Conservation (phyloP, 2,797 vertebrate genomes). For the Neoniphon sammara region DNA sequence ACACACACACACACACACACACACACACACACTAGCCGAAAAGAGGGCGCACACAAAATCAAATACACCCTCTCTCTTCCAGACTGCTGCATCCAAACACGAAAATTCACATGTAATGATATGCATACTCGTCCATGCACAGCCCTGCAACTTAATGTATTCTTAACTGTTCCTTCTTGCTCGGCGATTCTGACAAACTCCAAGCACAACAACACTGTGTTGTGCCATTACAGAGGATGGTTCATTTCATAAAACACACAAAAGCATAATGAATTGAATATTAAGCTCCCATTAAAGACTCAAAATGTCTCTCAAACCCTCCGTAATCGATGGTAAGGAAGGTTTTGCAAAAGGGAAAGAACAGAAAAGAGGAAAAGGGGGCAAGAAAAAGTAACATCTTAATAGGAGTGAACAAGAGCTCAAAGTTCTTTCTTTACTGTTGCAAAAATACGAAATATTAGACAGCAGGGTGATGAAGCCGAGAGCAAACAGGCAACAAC, state of each 20-base stretch:
- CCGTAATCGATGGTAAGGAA: no score
- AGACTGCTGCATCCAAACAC: conserved; percentile 7
- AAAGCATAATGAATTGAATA: neutral
- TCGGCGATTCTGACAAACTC: neutral
- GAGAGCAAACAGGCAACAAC: neutral
- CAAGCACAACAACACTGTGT: neutral
- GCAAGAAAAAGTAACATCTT: no score
- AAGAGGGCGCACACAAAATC: conserved; percentile 11
- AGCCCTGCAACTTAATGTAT: neutral
- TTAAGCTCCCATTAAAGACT: no score
- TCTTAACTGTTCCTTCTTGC: neutral
- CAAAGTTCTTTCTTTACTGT: neutral
- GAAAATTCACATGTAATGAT: conserved; percentile 7
- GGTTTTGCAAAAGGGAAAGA: no score
- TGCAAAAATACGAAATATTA: neutral
- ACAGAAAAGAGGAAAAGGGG: neutral
- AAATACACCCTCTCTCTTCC: conserved; percentile 18
- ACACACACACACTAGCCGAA: conserved; percentile 14
- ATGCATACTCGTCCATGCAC: conserved; percentile 7
- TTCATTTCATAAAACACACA: neutral
- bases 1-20: neutral
- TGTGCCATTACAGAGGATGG: neutral
- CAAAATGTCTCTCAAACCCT: no score
- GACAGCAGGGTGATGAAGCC: neutral
- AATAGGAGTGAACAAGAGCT: no score